Conservation (phyloP, 2,888 invertebrate species). For the Spodoptera littoralis region DNA sequence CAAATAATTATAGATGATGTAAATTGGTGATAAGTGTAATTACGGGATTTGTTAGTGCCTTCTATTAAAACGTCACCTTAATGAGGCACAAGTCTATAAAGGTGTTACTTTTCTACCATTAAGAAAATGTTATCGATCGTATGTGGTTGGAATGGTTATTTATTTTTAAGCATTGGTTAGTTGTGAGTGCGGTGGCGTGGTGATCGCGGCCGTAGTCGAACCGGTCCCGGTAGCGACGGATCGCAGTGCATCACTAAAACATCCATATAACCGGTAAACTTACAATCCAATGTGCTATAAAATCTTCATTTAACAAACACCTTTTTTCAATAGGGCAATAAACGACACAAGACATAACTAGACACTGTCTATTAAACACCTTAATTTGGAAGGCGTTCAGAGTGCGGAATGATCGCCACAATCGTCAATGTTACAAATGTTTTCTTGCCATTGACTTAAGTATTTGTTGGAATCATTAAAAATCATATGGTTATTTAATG, state of each 20-base stretch:
- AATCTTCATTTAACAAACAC: constrained; percentile 23
- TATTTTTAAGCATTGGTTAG: constrained; percentile 59
- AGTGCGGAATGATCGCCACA: neutral
- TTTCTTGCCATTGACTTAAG: too few relatives aligned
- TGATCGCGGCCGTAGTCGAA: constrained; percentile 64
- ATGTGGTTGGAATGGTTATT: constrained; percentile 49
- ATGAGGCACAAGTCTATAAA: neutral
- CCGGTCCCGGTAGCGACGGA: constrained; percentile 72
- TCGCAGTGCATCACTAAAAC: constrained; percentile 67
- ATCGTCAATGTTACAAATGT: too few relatives aligned
- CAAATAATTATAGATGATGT: constrained; percentile 2
- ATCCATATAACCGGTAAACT: constrained; percentile 74
- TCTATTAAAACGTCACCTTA: too few relatives aligned
- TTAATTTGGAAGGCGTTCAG: too few relatives aligned
- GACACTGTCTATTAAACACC: too few relatives aligned
- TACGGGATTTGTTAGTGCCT: neutral
- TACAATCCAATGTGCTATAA: constrained; percentile 34
- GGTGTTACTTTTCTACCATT: constrained; percentile 12
- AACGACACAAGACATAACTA: neutral
- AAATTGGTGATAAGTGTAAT: constrained; percentile 9
- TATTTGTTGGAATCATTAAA: too few relatives aligned
- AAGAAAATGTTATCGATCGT: constrained; percentile 21
- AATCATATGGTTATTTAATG: too few relatives aligned
- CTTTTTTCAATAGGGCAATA: constrained; percentile 6
- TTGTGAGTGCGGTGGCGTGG: constrained; percentile 57